Base-by-base conservation (phyloP, 1,140 invertebrate genomes). In the Conopomorpha cramerella region DNA sequence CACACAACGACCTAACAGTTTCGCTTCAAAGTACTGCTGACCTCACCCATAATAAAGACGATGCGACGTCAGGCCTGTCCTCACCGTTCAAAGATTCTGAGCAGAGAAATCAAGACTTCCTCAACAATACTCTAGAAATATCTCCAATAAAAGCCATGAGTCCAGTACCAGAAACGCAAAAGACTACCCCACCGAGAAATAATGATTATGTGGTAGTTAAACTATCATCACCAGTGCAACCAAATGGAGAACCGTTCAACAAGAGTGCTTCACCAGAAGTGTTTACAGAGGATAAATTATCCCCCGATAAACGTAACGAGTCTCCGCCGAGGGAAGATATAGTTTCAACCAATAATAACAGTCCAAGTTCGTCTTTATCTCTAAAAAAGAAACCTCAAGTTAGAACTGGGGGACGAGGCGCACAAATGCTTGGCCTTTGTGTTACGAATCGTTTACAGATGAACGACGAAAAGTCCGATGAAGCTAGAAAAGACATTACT, bases 111-210 rank as follows among this genome's bases (percentile, higher is more conserved):
- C 49, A 60, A 40, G 80, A 82, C 50, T 72, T 83, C 23, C 50
- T 82, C 8, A 76, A 80, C 51, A 76, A 72, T 31, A 83, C 80
- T 8, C 39, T 67, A 15, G 76, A 82, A 52, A 81, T 83, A 51
- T 83, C 81, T 0, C 81, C 81, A 2, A 83, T 83, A 37, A 73
- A 74, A 58, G 55, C 46, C 2, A 42, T 71, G 40, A 70, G 66
- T 43, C 63, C 64, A 10, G 45, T 64, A 23, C 45, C 45, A 40
- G 60, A 68, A 16, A 50, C 55, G 16, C 63, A 62, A 27, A 55
- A 60, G n/a, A 47, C 54, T 7, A 46, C 57, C 8, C 60, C 65
- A 8, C 68, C 76, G 35, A 74, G 55, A 11, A 63, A 54, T 29
- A 52, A 33, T 30, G 64, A 74, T 35, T 68, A 53, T 44, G 56